A percentile compares a stretch with the other conserved stretches of the same genome.
phyloP scores from a whole-genome alignment of 2,888 invertebrate genomes.

The Trichogramma dendrolimi region DNA sequence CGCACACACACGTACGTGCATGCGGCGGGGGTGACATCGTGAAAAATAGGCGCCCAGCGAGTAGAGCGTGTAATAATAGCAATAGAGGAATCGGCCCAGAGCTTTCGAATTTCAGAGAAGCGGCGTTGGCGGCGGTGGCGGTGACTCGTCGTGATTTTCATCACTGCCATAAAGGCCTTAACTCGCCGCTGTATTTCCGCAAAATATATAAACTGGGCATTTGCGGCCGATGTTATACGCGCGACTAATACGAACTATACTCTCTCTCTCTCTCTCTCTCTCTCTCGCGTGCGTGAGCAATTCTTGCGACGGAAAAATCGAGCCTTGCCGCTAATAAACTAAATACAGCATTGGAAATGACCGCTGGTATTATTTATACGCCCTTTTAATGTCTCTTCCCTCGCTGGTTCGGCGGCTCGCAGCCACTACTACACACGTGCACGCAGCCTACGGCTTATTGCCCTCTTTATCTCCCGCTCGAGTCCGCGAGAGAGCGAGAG shows the following conservation, averaged over 20 bases:
- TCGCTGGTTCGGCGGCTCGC: not conserved
- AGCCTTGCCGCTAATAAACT: constrained; percentile 44
- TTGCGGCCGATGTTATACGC: too few species aligned
- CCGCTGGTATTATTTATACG: constrained; percentile 47
- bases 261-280: constrained; percentile 7
- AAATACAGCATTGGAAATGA: constrained; percentile 50
- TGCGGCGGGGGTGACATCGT: not conserved
- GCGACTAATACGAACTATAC: not conserved
- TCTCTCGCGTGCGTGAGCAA: not conserved
- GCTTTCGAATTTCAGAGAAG: constrained; percentile 19
- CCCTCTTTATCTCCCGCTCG: constrained; percentile 32
- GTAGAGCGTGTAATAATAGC: constrained; percentile 19
- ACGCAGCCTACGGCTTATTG: constrained; percentile 8
- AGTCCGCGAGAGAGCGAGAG: constrained; percentile 1
- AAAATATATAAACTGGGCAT: not conserved
- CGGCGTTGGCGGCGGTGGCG: not conserved
- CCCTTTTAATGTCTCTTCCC: constrained; percentile 42
- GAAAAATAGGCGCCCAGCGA: not conserved
- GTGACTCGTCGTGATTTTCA: constrained; percentile 27
- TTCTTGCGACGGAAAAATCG: constrained; percentile 36
- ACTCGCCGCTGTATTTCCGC: constrained; percentile 26
- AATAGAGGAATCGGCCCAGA: constrained; percentile 15
- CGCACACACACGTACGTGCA: not conserved
- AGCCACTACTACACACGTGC: constrained; percentile 14
- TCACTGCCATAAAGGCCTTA: constrained; percentile 30